A percentile compares a stretch with the other conserved stretches of the same genome.
phyloP scores from a whole-genome alignment of 2,888 invertebrate genomes.

The Polydrusus cervinus region DNA sequence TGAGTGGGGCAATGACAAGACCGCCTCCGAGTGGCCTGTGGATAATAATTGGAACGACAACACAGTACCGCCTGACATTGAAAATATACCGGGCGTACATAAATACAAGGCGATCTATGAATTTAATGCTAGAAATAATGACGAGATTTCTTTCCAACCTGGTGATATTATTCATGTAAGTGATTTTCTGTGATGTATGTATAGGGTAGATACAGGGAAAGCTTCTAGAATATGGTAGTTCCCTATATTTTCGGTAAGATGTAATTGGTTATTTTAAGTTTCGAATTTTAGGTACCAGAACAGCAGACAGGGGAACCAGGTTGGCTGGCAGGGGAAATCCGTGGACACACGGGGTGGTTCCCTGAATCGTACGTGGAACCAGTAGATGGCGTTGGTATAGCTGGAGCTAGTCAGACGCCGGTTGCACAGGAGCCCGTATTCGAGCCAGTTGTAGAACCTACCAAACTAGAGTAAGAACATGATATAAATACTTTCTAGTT shows the following conservation, averaged over 20 bases:
- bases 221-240: too few species aligned
- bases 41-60: slow-evolving; percentile 67
- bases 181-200: slow-evolving; percentile 38
- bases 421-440: slow-evolving; percentile 68
- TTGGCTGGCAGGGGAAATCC: slow-evolving; percentile 95
- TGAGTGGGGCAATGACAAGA: slow-evolving; percentile 69
- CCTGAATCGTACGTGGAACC: slow-evolving; percentile 96
- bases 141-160: slow-evolving; percentile 94
- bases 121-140: slow-evolving; percentile 92
- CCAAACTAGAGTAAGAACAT: slow-evolving; percentile 73
- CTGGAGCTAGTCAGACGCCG: slow-evolving; percentile 59
- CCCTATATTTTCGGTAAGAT: background rate
- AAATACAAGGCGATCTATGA: slow-evolving; percentile 95
- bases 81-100: slow-evolving; percentile 72
- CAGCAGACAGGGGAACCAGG: slow-evolving; percentile 95
- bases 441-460: slow-evolving; percentile 64
- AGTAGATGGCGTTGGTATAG: slow-evolving; percentile 72
- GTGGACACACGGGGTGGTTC: slow-evolving; percentile 96
- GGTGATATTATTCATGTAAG: slow-evolving; percentile 92
- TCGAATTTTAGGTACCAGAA: slow-evolving; percentile 75
- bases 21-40: slow-evolving; percentile 73
- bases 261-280: background rate
- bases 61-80: slow-evolving; percentile 63
- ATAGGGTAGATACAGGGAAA: too few species aligned
- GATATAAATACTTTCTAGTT: slow-evolving; percentile 4